Evolutionary conservation across 2,797 vertebrate species (phyloP).

Genomic region (Tiaroga cobitis): DNA sequence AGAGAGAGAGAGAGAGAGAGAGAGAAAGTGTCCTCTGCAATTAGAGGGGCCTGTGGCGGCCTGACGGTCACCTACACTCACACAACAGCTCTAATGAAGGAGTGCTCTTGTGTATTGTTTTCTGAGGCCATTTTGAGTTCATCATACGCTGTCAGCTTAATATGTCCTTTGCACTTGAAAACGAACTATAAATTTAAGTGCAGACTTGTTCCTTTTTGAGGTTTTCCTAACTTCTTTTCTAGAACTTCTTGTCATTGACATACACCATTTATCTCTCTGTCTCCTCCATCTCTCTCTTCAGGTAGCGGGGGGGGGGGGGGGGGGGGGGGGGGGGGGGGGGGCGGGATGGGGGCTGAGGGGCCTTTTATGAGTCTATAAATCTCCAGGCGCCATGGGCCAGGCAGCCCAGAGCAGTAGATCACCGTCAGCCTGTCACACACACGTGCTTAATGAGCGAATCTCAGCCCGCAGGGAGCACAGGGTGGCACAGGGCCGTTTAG

Average conservation of each 20-base stretch:
- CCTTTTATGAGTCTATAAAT: slow-evolving; percentile 56
- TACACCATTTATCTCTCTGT: slow-evolving; percentile 13
- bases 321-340: not conserved
- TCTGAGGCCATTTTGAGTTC: slow-evolving; percentile 7
- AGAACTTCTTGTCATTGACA: slow-evolving; percentile 43
- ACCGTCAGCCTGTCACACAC: slow-evolving; percentile 55
- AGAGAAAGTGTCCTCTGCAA: slow-evolving; percentile 31
- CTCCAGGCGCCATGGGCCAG: slow-evolving; percentile 44
- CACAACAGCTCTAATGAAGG: slow-evolving; percentile 12
- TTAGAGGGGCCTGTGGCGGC: slow-evolving; percentile 12
- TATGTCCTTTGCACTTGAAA: slow-evolving; percentile 13
- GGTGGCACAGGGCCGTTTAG: slow-evolving; percentile 48
- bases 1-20: not conserved
- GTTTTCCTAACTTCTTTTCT: slow-evolving; percentile 30
- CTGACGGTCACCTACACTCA: slow-evolving; percentile 4
- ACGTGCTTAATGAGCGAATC: slow-evolving; percentile 57
- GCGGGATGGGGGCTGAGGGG: slow-evolving; percentile 27
- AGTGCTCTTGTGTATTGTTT: not conserved
- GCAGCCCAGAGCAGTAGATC: slow-evolving; percentile 55
- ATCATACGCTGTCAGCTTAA: not conserved
- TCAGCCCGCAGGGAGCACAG: slow-evolving; percentile 50
- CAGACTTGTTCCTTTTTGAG: slow-evolving; percentile 22
- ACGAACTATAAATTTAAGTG: slow-evolving; percentile 2
- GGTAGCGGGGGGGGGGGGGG: not conserved
- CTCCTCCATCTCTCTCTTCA: slow-evolving; percentile 30